Conservation (phyloP, 2,888 invertebrate genomes). For the Germaria angustata region DNA sequence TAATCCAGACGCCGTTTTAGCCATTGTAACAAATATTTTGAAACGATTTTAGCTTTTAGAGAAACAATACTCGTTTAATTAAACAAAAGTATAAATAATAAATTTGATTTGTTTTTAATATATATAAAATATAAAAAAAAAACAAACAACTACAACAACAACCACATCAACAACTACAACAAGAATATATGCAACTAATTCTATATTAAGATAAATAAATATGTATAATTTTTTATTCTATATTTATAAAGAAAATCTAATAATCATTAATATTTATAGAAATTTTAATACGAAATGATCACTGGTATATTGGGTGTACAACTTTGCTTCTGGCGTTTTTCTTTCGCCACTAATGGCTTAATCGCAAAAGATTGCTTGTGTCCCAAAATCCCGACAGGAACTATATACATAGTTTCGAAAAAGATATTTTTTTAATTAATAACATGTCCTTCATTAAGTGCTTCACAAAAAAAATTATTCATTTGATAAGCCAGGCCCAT, state of each 20-base stretch:
- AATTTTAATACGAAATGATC: constrained; percentile 19
- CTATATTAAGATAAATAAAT: constrained; percentile 44
- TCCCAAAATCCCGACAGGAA: no score
- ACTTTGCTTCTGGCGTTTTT: neutral
- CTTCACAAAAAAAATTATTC: no score
- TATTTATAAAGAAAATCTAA: constrained; percentile 2
- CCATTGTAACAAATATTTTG: constrained; percentile 65
- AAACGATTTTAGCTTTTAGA: constrained; percentile 65
- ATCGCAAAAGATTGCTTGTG: no score
- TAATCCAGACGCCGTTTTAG: neutral
- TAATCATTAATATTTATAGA: neutral
- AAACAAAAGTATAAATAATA: constrained; percentile 25
- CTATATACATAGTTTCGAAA: no score
- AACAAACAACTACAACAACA: constrained; percentile 64
- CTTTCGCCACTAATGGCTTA: no score
- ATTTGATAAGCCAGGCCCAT: no score
- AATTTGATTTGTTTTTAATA: constrained; percentile 34
- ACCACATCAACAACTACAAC: constrained; percentile 65
- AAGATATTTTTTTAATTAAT: no score
- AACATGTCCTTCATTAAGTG: no score
- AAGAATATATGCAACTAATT: constrained; percentile 64
- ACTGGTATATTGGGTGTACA: constrained; percentile 18
- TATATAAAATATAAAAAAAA: constrained; percentile 17
- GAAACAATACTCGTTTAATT: constrained; percentile 7
- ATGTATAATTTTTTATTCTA: constrained; percentile 4